These are phyloP conservation scores for Dicycla oo DNA, from an alignment of 2,888 invertebrate species.

Conservation along the genomic window DNA sequence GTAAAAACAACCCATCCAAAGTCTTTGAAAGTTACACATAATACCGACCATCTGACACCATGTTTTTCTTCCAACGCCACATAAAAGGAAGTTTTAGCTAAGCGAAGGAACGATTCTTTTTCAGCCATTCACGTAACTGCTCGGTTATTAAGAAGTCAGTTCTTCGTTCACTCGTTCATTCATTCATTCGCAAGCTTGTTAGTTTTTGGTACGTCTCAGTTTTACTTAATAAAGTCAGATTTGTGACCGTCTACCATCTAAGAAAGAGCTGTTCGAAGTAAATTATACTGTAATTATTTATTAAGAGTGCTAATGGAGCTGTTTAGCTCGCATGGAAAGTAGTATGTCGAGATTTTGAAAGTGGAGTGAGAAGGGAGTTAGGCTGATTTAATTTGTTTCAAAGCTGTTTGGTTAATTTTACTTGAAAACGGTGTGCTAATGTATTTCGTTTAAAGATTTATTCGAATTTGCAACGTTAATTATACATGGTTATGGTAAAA, in stretches of 20 bases:
- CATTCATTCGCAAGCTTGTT: conserved; percentile 23
- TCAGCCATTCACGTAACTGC: conserved; percentile 52
- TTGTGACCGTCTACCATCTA: conserved; percentile 35
- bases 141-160: conserved; percentile 55
- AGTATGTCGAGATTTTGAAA: conserved; percentile 18
- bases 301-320: conserved; percentile 5
- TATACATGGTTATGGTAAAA: too few relatives aligned
- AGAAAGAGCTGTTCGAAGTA: conserved; percentile 31
- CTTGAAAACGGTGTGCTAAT: neutral
- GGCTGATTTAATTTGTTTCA: conserved; percentile 13
- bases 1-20: conserved; percentile 16
- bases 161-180: conserved; percentile 31
- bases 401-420: conserved; percentile 7
- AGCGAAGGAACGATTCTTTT: conserved; percentile 47
- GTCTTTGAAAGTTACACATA: conserved; percentile 32
- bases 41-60: conserved; percentile 21
- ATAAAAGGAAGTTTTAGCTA: conserved; percentile 38
- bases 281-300: conserved; percentile 20
- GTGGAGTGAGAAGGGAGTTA: neutral
- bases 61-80: conserved; percentile 26
- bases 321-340: neutral
- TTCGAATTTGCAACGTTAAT: neutral
- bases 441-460: neutral
- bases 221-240: conserved; percentile 21
- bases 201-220: conserved; percentile 13